Evolutionary conservation across 2,797 vertebrate genomes (phyloP).

Genomic region (Anabacerthia variegaticeps): DNA sequence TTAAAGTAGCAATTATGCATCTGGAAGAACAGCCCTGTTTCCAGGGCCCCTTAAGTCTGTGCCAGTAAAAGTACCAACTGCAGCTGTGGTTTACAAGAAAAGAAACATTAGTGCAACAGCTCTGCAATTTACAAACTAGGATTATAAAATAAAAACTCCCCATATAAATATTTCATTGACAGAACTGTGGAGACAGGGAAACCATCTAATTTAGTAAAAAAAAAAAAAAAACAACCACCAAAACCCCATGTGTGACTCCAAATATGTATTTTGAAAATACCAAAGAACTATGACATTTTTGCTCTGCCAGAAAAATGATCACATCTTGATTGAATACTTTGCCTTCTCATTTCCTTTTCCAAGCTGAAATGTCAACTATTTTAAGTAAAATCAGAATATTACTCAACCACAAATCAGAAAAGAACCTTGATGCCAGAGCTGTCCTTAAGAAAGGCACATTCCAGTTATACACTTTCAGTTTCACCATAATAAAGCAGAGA

Average conservation of each 20-base stretch:
- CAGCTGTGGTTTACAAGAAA: constrained; percentile 1
- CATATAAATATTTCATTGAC: not conserved
- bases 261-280: constrained; percentile 40
- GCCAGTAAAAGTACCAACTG: not conserved
- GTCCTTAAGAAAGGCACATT: not conserved
- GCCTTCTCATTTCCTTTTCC: constrained; percentile 41
- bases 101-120: not conserved
- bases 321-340: constrained; percentile 40
- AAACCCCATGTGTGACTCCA: not conserved
- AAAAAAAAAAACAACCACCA: not conserved
- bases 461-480: not conserved
- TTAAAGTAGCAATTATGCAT: not conserved
- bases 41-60: not conserved
- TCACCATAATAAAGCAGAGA: not conserved
- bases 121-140: not conserved
- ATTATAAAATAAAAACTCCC: not conserved
- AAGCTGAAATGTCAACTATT: constrained; percentile 64
- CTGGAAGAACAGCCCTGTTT: constrained; percentile 7
- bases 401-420: not conserved
- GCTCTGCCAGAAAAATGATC: constrained; percentile 54
- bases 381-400: constrained; percentile 22
- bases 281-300: constrained; percentile 51
- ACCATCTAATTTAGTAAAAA: not conserved
- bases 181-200: not conserved
- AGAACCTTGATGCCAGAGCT: not conserved